Base-by-base conservation (phyloP, 35 echinoderm and acorn worm genomes). In the Ophioderma brevispina region DNA sequence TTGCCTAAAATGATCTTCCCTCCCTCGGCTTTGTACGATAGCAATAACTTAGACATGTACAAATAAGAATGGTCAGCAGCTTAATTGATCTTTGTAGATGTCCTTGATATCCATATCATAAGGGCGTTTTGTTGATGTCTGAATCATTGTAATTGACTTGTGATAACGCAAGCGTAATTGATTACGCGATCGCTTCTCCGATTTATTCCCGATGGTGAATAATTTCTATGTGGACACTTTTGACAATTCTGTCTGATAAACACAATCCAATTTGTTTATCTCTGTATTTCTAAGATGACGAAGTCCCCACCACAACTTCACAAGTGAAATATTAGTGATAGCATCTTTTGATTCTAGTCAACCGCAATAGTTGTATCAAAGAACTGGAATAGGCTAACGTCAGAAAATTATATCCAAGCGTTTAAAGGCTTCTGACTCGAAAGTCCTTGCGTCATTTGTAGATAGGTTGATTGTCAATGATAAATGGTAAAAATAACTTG, bases 171-270 rank as follows among this genome's bases (percentile, higher is more conserved):
- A 85, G 83, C 64, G 31, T n/a, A 13, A 85, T 85, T 17, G 83
- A 85, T 85, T 85, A 85, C 41, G 83, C 14, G 33, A 31, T 85
- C 32, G 52, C 37, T 34, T 85, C 83, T 17, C 55, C 83, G 15
- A 64, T 3, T 31, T 56, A 36, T 85, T 85, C 64, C 33, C 55
- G 3, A n/a, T n/a, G n/a, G 32, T 10, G 33, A 59, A 31, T 35
- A 39, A 85, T 63, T 85, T 85, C 37, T 33, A 32, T 64, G 83
- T 85, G 19, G 83, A 85, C 37, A 85, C 37, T 19, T 85, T 85
- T 64, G 83, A 85, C 64, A 85, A 85, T 83, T 8, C 1, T 85
- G 83, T 85, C 83, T 64, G 83, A 85, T 70, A 70, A 85, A 64
- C 83, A 85, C 50, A 59, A 55, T 52, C 83, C 83, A 85, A 39